Percentiles rank a stretch among this genome's conserved stretches.
Evolutionary conservation across 2,888 invertebrate species (phyloP).

Genomic region (Emmelina monodactyla): DNA sequence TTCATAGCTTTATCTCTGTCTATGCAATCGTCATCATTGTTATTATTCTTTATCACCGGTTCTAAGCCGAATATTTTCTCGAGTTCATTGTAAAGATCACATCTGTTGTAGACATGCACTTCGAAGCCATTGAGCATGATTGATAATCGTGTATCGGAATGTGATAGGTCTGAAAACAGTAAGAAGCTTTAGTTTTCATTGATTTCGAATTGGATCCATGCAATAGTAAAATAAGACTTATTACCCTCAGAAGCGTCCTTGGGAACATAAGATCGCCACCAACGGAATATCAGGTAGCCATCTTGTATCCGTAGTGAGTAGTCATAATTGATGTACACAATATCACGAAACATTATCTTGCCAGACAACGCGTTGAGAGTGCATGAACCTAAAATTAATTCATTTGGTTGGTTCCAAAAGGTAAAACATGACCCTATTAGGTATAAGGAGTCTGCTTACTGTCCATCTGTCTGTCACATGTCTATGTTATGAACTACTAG

Average conservation of each 20-base stretch:
- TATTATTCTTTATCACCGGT: constrained; percentile 76
- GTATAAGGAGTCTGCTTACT: too few species aligned
- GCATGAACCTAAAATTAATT: constrained; percentile 79
- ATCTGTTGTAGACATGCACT: constrained; percentile 93
- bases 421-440: too few species aligned
- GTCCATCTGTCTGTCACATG: too few species aligned
- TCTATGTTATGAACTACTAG: too few species aligned
- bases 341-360: constrained; percentile 97
- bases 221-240: background rate
- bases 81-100: constrained; percentile 83
- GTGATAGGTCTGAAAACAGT: constrained; percentile 82
- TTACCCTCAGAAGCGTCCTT: constrained; percentile 96
- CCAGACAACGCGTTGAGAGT: constrained; percentile 96
- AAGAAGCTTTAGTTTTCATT: background rate
- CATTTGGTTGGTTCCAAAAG: too few species aligned
- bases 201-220: background rate
- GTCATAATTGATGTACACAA: constrained; percentile 93
- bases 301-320: constrained; percentile 93
- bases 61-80: constrained; percentile 89
- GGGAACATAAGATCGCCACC: constrained; percentile 96
- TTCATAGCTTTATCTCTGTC: constrained; percentile 69
- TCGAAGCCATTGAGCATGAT: constrained; percentile 94
- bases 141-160: constrained; percentile 90
- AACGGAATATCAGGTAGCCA: constrained; percentile 96
- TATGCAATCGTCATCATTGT: constrained; percentile 59